Base-by-base conservation (phyloP, 2,888 invertebrate genomes). In the Pardosa pseudoannulata region DNA sequence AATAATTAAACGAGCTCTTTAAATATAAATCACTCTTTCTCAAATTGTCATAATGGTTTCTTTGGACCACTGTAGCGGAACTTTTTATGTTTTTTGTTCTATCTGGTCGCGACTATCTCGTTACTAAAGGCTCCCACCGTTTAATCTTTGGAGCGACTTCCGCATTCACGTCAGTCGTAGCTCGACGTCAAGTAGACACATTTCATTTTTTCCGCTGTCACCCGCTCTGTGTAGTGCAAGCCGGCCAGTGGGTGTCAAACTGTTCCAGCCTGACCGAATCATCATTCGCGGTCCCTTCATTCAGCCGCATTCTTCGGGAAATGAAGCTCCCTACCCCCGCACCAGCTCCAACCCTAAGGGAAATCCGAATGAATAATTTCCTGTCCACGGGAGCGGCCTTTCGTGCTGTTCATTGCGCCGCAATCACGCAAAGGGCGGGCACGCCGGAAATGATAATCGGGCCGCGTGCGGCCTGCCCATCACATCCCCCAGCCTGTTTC, bases 391-490 rank as follows among this genome's bases (percentile, higher is more conserved):
- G 67, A 82, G 65, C 82, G 71, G 76, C 23, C 71, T 68, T 83
- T 83, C 82, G 82, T 83, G 82, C 29, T 62, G 70, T 39, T 68
- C 81, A 70, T 62, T 65, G 82, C 67, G 39, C 65, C 68, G 76
- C 73, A 78, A 78, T 85, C 83, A 85, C 83, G 83, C 83, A 67
- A 85, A 85, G 83, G 83, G 83, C 73, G 83, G 83, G 81, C 72
- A 74, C 67, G 50, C 82, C 83, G 78, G 83, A 85, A 85, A 85
- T 85, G 83, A 79, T 85, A 85, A 85, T 85, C 83, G 83, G 83
- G 64, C 83, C 73, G 68, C 73, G 82, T 83, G 82, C 75, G 64
- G 71, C 46, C 76, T 76, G 50, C 76, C 82, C 76, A 76, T 76
- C 71, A 71, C 71, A 76, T 64, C 76, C 76, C 70, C 36, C 50